Percentiles rank a stretch among this genome's conserved stretches.
Conservation (phyloP, 92 coral and sea anemone genomes). For the Hydrozoanthus gracilis region DNA sequence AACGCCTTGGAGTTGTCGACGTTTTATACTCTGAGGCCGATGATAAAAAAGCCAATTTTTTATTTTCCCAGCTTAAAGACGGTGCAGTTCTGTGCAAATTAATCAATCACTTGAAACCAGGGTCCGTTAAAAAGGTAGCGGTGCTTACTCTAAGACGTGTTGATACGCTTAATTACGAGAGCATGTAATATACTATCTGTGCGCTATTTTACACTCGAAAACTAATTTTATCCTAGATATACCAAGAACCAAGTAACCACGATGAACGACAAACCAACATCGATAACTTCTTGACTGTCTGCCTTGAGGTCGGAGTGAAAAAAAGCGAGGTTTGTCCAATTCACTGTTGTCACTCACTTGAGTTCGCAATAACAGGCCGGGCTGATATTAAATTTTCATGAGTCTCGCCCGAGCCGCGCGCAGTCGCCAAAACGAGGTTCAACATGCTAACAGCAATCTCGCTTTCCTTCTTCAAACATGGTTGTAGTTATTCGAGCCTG, state of each 20-base stretch:
- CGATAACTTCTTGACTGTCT: slow-evolving; percentile 71
- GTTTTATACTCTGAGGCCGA: slow-evolving; percentile 51
- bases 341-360: slow-evolving; percentile 58
- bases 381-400: slow-evolving; percentile 86
- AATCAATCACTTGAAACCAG: slow-evolving; percentile 76
- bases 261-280: slow-evolving; percentile 70
- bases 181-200: neutral
- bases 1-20: slow-evolving; percentile 67
- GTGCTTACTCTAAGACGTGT: no score
- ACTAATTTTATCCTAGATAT: slow-evolving; percentile 59
- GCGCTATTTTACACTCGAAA: neutral
- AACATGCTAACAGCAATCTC: slow-evolving; percentile 32
- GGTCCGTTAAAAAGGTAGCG: slow-evolving; percentile 77
- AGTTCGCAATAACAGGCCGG: slow-evolving; percentile 56
- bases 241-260: slow-evolving; percentile 65
- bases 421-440: slow-evolving; percentile 49
- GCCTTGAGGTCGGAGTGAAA: slow-evolving; percentile 82
- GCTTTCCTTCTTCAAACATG: slow-evolving; percentile 35
- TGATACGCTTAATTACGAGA: no score
- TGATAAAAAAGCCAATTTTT: slow-evolving; percentile 51
- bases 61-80: slow-evolving; percentile 64
- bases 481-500: slow-evolving; percentile 68
- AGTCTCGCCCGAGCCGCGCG: slow-evolving; percentile 56
- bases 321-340: slow-evolving; percentile 77
- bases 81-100: slow-evolving; percentile 77